Percentiles rank a stretch among this genome's conserved stretches.
These are phyloP conservation scores for Maccullochella peelii DNA, from an alignment of 2,113 vertebrate genomes.

Conservation along the genomic window DNA sequence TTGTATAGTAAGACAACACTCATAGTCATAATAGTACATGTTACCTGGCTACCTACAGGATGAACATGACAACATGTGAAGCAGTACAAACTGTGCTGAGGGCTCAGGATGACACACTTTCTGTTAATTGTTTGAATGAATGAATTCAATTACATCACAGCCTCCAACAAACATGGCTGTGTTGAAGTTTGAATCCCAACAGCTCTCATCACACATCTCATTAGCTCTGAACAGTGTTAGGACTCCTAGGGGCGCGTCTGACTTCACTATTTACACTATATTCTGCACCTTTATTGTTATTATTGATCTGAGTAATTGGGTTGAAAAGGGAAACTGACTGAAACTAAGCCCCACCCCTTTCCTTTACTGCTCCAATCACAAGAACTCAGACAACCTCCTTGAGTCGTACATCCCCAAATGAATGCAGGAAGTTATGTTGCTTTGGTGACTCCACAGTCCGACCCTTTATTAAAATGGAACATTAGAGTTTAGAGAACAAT, in stretches of 20 bases:
- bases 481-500: background rate
- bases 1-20: background rate
- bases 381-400: background rate
- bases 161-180: background rate
- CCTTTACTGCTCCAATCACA: background rate
- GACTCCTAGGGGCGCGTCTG: background rate
- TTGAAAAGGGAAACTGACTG: background rate
- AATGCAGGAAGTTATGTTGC: background rate
- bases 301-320: background rate
- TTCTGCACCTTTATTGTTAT: background rate
- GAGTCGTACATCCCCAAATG: background rate
- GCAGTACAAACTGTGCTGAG: background rate
- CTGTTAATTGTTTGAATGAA: background rate
- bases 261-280: background rate
- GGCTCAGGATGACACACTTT: conserved; percentile 18
- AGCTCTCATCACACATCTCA: background rate
- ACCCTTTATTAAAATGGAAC: background rate
- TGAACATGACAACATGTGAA: background rate
- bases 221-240: background rate
- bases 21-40: background rate
- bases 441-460: background rate
- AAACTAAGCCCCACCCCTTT: background rate
- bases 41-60: background rate
- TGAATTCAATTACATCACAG: background rate
- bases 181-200: background rate